Evolutionary conservation across 2,113 vertebrate species (phyloP).

Genomic region (Sinosuthora webbiana): DNA sequence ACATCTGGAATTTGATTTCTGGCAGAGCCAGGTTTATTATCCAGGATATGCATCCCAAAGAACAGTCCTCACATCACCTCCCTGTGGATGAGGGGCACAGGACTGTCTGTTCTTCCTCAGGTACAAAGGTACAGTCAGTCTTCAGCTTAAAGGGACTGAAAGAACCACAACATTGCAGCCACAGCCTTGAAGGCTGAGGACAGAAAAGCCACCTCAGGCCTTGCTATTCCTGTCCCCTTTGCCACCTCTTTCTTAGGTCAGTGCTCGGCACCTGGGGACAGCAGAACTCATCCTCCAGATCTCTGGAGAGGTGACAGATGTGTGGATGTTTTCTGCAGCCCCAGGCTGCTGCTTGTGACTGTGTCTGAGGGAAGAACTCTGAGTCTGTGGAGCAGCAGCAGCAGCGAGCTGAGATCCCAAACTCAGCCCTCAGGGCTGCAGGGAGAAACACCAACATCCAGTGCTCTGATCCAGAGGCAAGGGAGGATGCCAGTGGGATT

Average conservation of each 20-base stretch:
- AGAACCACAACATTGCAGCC: neutral
- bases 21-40: constrained; percentile 71
- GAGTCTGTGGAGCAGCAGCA: constrained; percentile 50
- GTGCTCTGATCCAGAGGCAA: constrained; percentile 35
- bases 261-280: constrained; percentile 71
- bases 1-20: constrained; percentile 72
- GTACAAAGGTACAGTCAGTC: constrained; percentile 65
- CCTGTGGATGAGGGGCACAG: constrained; percentile 61
- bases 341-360: constrained; percentile 42
- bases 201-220: neutral
- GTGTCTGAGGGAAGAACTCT: constrained; percentile 52
- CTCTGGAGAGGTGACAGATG: neutral
- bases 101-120: constrained; percentile 61
- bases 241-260: constrained; percentile 65
- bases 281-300: constrained; percentile 55
- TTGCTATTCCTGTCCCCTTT: neutral
- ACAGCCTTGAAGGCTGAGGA: neutral
- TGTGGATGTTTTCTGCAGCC: constrained; percentile 46
- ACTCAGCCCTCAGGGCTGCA: neutral
- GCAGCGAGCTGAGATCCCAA: neutral
- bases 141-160: neutral
- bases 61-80: constrained; percentile 51
- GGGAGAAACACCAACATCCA: constrained; percentile 27
- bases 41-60: constrained; percentile 15
- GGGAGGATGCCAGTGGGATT: constrained; percentile 71